Evolutionary conservation across 2,888 invertebrate genomes (phyloP).

Genomic region (Drosophila nigricruria): DNA sequence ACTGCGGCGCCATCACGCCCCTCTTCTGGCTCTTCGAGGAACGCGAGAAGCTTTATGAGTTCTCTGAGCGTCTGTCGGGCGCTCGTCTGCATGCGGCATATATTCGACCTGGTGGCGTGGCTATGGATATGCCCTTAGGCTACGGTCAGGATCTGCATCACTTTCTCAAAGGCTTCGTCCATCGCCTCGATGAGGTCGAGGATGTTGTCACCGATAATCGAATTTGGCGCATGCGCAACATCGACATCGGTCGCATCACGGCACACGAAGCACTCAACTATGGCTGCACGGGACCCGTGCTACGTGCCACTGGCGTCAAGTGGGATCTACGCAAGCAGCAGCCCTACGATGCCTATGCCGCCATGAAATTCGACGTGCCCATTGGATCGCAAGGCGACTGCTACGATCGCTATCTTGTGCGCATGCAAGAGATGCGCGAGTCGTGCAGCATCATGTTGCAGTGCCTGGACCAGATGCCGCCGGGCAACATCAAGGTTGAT

Average conservation of each 20-base stretch:
- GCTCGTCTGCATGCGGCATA: slow-evolving; percentile 94
- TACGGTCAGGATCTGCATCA: slow-evolving; percentile 92
- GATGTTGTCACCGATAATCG: slow-evolving; percentile 92
- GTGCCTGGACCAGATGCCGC: slow-evolving; percentile 93
- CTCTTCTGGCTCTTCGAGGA: slow-evolving; percentile 97
- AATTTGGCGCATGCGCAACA: slow-evolving; percentile 90
- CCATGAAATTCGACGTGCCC: slow-evolving; percentile 93
- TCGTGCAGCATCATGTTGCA: slow-evolving; percentile 92
- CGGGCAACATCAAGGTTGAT: slow-evolving; percentile 91
- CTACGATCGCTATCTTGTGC: slow-evolving; percentile 92
- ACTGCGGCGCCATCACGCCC: slow-evolving; percentile 94
- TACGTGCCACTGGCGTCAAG: slow-evolving; percentile 93
- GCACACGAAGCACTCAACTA: slow-evolving; percentile 92
- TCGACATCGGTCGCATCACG: slow-evolving; percentile 90
- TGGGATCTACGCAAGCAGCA: slow-evolving; percentile 94
- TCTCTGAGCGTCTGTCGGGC: slow-evolving; percentile 93
- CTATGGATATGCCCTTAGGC: slow-evolving; percentile 90
- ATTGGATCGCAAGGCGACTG: slow-evolving; percentile 93
- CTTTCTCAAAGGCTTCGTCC: slow-evolving; percentile 88
- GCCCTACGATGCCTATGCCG: slow-evolving; percentile 94
- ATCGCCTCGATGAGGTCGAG: slow-evolving; percentile 94
- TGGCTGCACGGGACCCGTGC: slow-evolving; percentile 91
- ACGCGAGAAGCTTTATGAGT: slow-evolving; percentile 93
- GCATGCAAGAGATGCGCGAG: slow-evolving; percentile 91
- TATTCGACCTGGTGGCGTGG: slow-evolving; percentile 93